Evolutionary conservation across 2,888 invertebrate genomes (phyloP), one percentile per base, ranked within the genome.

Genomic region (Exocentrus adspersus): DNA sequence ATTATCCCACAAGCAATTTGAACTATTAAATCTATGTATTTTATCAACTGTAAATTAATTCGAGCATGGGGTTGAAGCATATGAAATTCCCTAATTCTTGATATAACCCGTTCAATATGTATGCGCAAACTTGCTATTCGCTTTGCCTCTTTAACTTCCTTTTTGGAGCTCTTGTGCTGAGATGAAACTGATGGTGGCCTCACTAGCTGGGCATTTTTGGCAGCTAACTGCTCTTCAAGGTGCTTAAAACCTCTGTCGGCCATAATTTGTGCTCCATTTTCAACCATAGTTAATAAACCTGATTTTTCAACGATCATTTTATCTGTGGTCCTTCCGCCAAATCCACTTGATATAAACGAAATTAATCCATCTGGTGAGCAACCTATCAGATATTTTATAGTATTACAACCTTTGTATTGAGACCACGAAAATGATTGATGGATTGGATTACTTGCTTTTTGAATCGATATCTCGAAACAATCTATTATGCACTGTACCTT

Each of bases 21-120:
- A n/a, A 69, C 64, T 58, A 64, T 50, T 48, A 57, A 30, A 52
- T 73, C 69, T 43, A 69, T 32, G 43, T 62, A 59, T 46, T 61
- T 59, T 7, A 67, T 57, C 37, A 66, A 50, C 51, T 60, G 28
- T 45, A 30, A 24, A 59, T 68, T 21, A 30, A 72, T 41, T 51
- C 37, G 37, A 24, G 73, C 70, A 56, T 70, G 68, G 0, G 72
- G 72, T 43, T 51, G 37, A 16, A 69, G 51, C 24, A 73, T 60
- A 6, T 41, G 21, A 58, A 64, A 72, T 53, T 73, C 65, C 53
- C 73, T 56, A 20, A 75, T 45, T 42, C 72, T 64, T 16, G 69
- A 46, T 14, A 74, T 75, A 1, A 73, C 71, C 43, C 73, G 41
- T 69, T 77, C 71, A 37, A 76, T 64, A 42, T 75, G 74, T 41